These are phyloP conservation scores for Brachionus koreanus DNA, from an alignment of 1,140 invertebrate species.

Conservation along the genomic window DNA sequence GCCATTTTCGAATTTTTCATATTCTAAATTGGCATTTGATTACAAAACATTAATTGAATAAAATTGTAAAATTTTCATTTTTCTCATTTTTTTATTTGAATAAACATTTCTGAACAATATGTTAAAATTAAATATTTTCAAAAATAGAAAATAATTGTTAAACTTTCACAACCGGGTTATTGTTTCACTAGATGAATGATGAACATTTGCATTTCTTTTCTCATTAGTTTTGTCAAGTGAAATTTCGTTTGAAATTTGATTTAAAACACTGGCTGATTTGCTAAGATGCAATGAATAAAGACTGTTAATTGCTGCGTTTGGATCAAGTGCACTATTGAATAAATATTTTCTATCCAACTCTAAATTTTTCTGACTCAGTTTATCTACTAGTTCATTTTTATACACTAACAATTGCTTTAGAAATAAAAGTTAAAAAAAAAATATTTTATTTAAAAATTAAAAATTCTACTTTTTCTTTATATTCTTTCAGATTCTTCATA, in stretches of 20 bases:
- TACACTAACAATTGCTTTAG: neutral
- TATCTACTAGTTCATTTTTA: neutral
- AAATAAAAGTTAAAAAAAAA: neutral
- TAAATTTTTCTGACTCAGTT: neutral
- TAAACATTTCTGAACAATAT: neutral
- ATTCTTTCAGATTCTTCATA: neutral
- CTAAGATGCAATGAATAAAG: neutral
- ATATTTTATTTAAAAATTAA: neutral
- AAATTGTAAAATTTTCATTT: too few species aligned
- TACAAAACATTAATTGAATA: too few species aligned
- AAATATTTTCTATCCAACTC: slow-evolving; percentile 4
- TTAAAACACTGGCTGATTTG: neutral
- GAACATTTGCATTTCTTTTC: neutral
- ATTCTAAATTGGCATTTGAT: too few species aligned
- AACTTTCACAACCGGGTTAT: neutral
- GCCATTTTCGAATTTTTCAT: too few species aligned
- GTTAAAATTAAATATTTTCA: neutral
- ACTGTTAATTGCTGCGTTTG: neutral
- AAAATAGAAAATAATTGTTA: neutral
- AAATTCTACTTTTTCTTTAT: slow-evolving; percentile 10
- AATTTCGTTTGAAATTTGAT: neutral
- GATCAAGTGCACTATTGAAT: neutral
- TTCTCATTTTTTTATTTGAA: neutral
- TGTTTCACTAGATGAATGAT: neutral
- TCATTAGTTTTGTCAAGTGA: neutral